Evolutionary conservation across 2,888 invertebrate species (phyloP).

Genomic region (Napeogenes inachia): DNA sequence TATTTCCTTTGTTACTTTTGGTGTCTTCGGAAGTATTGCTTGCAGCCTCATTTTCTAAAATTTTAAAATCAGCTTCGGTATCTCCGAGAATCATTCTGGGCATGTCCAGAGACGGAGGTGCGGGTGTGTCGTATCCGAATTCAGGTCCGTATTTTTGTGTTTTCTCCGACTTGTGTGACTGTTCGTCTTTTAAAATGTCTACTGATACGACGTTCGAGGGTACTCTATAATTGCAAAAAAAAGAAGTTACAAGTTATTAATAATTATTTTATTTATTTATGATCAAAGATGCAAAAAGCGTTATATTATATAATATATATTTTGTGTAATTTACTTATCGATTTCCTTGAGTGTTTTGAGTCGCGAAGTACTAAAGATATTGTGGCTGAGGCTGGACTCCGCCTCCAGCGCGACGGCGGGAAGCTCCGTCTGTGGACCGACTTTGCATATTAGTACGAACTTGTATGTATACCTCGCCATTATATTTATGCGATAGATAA

Average conservation of each 20-base stretch:
- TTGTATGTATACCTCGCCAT: not conserved
- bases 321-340: not conserved
- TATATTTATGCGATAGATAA: conserved; percentile 10
- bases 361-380: not conserved
- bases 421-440: not conserved
- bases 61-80: not conserved
- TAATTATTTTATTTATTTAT: too few species aligned
- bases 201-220: not conserved
- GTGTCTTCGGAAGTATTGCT: not conserved
- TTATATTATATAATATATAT: too few species aligned
- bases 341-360: not conserved
- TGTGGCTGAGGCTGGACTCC: conserved; percentile 4
- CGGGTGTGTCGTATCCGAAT: not conserved
- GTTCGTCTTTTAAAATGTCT: not conserved
- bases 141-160: not conserved
- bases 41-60: not conserved
- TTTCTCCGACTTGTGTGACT: not conserved
- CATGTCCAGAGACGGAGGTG: not conserved
- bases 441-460: not conserved
- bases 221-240: not conserved
- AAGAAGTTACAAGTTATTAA: too few species aligned
- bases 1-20: not conserved
- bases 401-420: not conserved
- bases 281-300: not conserved
- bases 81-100: not conserved